Percentiles rank a stretch among this genome's conserved stretches.
These are phyloP conservation scores for Tachycineta bicolor DNA, from an alignment of 2,113 vertebrate species.

Conservation along the genomic window DNA sequence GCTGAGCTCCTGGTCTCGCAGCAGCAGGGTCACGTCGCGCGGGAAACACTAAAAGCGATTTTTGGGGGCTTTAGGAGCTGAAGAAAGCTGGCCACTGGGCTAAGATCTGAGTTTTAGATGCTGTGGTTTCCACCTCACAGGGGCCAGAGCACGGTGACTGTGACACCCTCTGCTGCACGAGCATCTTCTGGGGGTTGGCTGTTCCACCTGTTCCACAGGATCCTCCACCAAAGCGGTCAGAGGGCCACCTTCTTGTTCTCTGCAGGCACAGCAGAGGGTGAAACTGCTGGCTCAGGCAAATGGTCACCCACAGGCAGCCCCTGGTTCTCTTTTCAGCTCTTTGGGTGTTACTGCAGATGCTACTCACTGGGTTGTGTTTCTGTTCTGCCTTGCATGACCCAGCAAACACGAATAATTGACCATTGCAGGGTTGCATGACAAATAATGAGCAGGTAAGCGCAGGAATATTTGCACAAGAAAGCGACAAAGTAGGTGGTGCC, in stretches of 20 bases:
- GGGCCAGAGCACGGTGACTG: background rate
- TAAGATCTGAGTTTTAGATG: background rate
- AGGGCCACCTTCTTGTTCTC: background rate
- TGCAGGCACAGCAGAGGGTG: background rate
- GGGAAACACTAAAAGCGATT: too few relatives aligned
- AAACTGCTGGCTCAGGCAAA: conserved; percentile 3
- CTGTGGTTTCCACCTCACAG: background rate
- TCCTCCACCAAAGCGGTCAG: background rate
- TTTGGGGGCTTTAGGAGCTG: too few relatives aligned
- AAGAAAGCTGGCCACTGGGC: background rate
- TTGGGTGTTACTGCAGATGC: background rate
- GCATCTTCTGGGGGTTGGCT: fast-evolving
- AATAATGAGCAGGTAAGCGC: conserved; percentile 5
- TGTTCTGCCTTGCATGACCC: background rate
- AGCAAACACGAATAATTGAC: conserved; percentile 8
- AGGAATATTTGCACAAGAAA: conserved; percentile 35
- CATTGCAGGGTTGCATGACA: background rate
- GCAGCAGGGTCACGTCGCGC: fast-evolving
- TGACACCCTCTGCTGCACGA: background rate
- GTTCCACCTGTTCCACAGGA: background rate
- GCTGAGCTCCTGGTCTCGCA: fast-evolving
- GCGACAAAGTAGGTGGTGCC: background rate
- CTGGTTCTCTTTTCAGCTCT: background rate
- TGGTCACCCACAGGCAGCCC: background rate
- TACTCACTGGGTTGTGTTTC: background rate